A percentile compares a stretch with the other conserved stretches of the same genome.
phyloP scores from a whole-genome alignment of 2,113 vertebrate species.

The Perca flavescens region DNA sequence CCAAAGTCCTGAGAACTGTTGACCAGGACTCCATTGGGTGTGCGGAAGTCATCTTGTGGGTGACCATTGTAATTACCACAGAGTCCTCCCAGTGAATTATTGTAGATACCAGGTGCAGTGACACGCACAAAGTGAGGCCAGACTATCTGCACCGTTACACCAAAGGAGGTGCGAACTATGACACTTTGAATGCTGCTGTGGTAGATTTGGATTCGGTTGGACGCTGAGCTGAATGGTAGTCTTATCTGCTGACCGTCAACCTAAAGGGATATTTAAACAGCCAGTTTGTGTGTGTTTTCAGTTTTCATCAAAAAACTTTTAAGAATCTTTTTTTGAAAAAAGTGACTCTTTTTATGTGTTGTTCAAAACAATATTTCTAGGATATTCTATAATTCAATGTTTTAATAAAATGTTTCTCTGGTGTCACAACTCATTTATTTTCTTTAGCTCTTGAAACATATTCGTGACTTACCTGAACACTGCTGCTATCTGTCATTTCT shows the following conservation, averaged over 20 bases:
- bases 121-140: constrained; percentile 70
- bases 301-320: neutral
- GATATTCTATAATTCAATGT: neutral
- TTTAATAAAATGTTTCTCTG: neutral
- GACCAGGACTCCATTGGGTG: constrained; percentile 56
- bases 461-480: constrained; percentile 50
- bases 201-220: constrained; percentile 52
- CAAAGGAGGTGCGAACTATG: constrained; percentile 71
- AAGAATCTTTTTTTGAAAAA: neutral
- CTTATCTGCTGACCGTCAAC: constrained; percentile 69
- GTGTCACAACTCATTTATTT: neutral
- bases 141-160: constrained; percentile 71
- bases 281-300: neutral
- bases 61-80: constrained; percentile 75
- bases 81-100: constrained; percentile 68
- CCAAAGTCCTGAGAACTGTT: constrained; percentile 69
- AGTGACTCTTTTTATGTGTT: neutral
- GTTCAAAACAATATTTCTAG: neutral
- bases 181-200: constrained; percentile 65
- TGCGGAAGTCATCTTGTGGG: constrained; percentile 65
- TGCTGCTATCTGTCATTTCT: constrained; percentile 39
- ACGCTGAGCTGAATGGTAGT: constrained; percentile 50
- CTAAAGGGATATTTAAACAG: constrained; percentile 44
- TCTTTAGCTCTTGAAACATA: neutral
- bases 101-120: constrained; percentile 71